Conservation (phyloP, 1,140 invertebrate genomes). For the Leucophenga varia region DNA sequence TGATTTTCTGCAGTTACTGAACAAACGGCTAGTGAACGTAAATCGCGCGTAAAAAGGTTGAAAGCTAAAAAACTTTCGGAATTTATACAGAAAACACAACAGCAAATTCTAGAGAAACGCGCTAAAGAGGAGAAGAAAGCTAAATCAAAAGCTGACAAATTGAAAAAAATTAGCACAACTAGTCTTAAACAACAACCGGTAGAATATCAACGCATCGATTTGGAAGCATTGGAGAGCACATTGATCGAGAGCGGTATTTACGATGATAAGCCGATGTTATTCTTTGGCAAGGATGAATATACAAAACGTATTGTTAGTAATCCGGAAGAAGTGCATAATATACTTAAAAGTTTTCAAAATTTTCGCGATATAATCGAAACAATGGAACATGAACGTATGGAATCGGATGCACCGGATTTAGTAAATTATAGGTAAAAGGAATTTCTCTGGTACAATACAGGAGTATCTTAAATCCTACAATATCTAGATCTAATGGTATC, state of each 20-base stretch:
- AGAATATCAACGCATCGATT: conserved; percentile 43
- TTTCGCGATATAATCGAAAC: conserved; percentile 56
- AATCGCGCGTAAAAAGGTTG: conserved; percentile 66
- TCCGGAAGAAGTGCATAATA: conserved; percentile 38
- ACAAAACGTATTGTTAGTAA: conserved; percentile 36
- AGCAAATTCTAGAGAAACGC: conserved; percentile 50
- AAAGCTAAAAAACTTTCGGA: conserved; percentile 65
- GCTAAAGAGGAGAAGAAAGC: conserved; percentile 41
- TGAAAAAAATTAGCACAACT: conserved; percentile 49
- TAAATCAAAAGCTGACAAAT: too few relatives aligned
- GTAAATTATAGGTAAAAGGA: conserved; percentile 21
- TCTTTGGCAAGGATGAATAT: conserved; percentile 46
- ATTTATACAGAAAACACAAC: conserved; percentile 62
- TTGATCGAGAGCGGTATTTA: conserved; percentile 34
- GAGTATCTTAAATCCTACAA: too few relatives aligned
- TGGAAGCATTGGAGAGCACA: conserved; percentile 36
- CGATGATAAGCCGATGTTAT: conserved; percentile 48
- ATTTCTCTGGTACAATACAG: too few relatives aligned
- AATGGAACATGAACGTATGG: conserved; percentile 57
- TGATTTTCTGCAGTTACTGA: conserved; percentile 61
- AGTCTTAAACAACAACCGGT: conserved; percentile 27
- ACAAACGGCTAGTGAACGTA: conserved; percentile 62
- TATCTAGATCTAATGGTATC: too few relatives aligned
- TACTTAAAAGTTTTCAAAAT: conserved; percentile 44
- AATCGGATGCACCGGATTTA: conserved; percentile 50